Evolutionary conservation across 2,797 vertebrate genomes (phyloP).

Genomic region (Schizopygopsis malacanthus): DNA sequence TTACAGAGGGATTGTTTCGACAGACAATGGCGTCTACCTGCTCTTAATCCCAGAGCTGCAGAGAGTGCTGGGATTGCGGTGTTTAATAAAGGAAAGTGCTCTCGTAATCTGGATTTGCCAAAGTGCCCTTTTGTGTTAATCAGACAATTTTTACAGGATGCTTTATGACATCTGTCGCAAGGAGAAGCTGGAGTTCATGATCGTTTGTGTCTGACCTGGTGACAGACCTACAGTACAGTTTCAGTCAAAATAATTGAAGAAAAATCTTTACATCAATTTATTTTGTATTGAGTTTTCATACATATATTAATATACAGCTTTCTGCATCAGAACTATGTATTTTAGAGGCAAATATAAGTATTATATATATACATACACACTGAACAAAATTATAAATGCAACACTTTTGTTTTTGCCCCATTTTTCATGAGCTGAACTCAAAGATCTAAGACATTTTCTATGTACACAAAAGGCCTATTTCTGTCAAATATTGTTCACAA

Average conservation of each 20-base stretch:
- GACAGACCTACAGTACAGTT: not conserved
- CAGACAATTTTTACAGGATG: constrained; percentile 83
- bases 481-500: no score
- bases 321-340: not conserved
- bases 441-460: no score
- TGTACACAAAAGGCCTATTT: no score
- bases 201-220: not conserved
- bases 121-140: constrained; percentile 86
- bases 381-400: no score
- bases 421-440: no score
- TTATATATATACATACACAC: no score
- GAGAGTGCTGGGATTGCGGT: constrained; percentile 75
- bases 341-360: not conserved
- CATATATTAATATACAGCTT: not conserved
- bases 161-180: constrained; percentile 82
- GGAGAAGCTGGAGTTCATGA: constrained; percentile 48
- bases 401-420: no score
- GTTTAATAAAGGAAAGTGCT: constrained; percentile 88
- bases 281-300: not conserved
- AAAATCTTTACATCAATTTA: not conserved
- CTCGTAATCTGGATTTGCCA: constrained; percentile 83
- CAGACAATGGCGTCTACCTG: constrained; percentile 85
- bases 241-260: not conserved
- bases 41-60: constrained; percentile 75
- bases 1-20: constrained; percentile 77